Percentiles rank a stretch among this genome's conserved stretches.
Conservation (phyloP, 2,888 invertebrate species). For the Cosmopolites sordidus region DNA sequence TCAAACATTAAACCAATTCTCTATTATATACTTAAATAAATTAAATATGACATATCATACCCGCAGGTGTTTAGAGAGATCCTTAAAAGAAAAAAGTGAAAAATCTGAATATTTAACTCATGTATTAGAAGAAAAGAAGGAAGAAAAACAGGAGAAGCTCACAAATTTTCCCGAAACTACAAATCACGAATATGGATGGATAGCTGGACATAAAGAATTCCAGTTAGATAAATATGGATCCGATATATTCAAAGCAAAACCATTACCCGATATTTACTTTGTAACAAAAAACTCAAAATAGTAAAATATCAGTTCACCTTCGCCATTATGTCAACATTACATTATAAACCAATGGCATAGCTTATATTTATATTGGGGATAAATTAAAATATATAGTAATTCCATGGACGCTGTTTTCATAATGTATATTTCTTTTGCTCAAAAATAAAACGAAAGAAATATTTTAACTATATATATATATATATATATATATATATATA, state of each 20-base stretch:
- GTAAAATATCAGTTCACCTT: slow-evolving; percentile 7
- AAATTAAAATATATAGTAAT: no score
- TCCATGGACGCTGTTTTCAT: no score
- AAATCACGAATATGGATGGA: slow-evolving; percentile 24
- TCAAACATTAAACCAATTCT: no score
- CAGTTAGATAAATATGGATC: slow-evolving; percentile 16
- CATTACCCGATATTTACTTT: slow-evolving; percentile 19
- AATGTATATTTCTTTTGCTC: no score
- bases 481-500: no score
- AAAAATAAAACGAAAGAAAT: no score
- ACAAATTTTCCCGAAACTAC: slow-evolving; percentile 19
- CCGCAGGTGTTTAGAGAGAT: slow-evolving; percentile 11
- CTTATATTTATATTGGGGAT: no score
- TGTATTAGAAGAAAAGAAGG: slow-evolving; percentile 10
- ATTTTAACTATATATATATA: no score
- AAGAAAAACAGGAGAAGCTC: slow-evolving; percentile 11
- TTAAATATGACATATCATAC: no score
- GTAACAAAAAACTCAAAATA: no score
- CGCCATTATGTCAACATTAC: neutral
- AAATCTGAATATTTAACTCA: slow-evolving; percentile 13
- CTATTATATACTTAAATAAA: no score
- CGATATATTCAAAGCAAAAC: slow-evolving; percentile 18
- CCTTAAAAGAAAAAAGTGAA: slow-evolving; percentile 21
- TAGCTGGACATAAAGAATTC: slow-evolving; percentile 14
- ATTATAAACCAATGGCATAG: no score